Base-by-base conservation (phyloP, 2,113 vertebrate genomes). In the Microcebus murinus region DNA sequence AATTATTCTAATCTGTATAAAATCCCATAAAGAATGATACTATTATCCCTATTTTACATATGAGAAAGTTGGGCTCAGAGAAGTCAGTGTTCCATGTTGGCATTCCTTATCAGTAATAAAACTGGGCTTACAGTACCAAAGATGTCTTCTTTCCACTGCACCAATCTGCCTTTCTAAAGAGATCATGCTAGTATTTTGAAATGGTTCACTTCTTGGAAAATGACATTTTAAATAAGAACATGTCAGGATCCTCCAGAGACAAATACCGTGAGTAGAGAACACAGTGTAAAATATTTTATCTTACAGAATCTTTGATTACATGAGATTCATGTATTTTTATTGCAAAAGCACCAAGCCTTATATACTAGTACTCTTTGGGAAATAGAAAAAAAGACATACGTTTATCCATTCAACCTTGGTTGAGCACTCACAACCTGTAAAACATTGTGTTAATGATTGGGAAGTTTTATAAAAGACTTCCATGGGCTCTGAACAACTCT, bases 201-300 rank as follows among this genome's bases (percentile, higher is more conserved):
- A 45, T 4, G 29, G 15, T 91, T 90, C 34, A 80, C 3, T 79
- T 92, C 57, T 73, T 74, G 23, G 63, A 93, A 65, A 74, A 67
- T 15, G 29, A 20, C 25, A 36, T 84, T 95, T 93, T 94, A 83
- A 95, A 90, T 59, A 45, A 79, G 45, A 97, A 94, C 31, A 93
- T 48, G 23, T 83, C 52, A 91, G 36, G 48, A 96, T 80, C 45
- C 59, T 90, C 80, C 29, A 71, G 65, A 87, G 25, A 34, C 20
- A 96, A 95, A 97, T 31, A 94, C 50, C 27, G 96, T 36, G 4
- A 8, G 65, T 94, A 65, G 13, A 90, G 65, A 96, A 81, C 63
- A 73, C 45, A 96, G 34, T 45, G 52, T 81, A 88, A 97, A 52
- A 96, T 45, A 91, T 96, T 97, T 90, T 88, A 68, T 82, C 70